These are phyloP conservation scores for Cossypha caffra DNA, from an alignment of 2,797 vertebrate species.

Conservation along the genomic window DNA sequence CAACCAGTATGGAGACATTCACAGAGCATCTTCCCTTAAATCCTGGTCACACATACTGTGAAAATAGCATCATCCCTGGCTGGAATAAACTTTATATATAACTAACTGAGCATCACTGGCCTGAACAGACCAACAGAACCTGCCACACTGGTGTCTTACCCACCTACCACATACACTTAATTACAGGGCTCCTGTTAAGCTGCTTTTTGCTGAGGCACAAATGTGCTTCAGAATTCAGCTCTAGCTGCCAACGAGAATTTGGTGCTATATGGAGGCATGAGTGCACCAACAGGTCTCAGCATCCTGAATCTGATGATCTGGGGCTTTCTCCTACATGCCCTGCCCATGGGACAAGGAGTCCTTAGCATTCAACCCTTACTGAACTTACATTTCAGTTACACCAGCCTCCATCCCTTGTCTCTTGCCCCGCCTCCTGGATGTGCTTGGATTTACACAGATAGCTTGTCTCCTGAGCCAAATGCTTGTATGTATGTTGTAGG, in stretches of 20 bases:
- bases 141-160: background rate
- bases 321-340: background rate
- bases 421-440: background rate
- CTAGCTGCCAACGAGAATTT: background rate
- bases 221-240: background rate
- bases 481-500: accelerated
- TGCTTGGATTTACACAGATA: background rate
- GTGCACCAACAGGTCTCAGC: background rate
- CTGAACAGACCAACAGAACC: background rate
- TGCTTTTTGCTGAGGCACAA: background rate
- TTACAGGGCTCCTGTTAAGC: background rate
- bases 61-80: background rate
- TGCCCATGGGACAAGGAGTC: background rate
- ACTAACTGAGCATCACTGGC: background rate
- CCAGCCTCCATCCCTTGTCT: background rate
- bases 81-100: background rate
- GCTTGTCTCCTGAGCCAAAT: background rate
- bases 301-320: too few relatives aligned
- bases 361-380: background rate
- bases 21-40: background rate
- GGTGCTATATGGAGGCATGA: background rate
- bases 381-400: background rate
- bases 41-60: background rate
- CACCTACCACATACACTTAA: background rate
- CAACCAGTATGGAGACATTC: background rate